Percentiles rank a stretch among this genome's conserved stretches.
Evolutionary conservation across 1,140 invertebrate species (phyloP).

Genomic region (Drosophila yakuba): DNA sequence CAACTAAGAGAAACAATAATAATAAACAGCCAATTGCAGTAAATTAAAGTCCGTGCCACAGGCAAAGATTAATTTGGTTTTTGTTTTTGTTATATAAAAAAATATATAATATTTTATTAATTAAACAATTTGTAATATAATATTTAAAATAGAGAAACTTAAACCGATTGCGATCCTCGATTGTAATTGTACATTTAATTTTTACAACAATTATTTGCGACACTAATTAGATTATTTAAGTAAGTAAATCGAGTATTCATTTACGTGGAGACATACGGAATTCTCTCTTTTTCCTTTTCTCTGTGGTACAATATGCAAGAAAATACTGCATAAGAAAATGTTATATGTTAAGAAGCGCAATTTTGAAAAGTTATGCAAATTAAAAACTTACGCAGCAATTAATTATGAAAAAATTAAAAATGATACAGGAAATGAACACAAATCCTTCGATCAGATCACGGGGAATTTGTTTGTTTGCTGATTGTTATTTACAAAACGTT

Average conservation of each 20-base stretch:
- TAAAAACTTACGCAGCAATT: slow-evolving; percentile 47
- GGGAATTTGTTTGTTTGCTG: slow-evolving; percentile 40
- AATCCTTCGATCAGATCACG: slow-evolving; percentile 69
- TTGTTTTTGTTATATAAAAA: slow-evolving; percentile 56
- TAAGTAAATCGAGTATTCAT: slow-evolving; percentile 55
- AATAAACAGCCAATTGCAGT: slow-evolving; percentile 50
- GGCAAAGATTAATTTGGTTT: slow-evolving; percentile 50
- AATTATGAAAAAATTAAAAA: slow-evolving; percentile 60
- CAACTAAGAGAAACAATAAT: slow-evolving; percentile 54
- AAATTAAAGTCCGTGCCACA: slow-evolving; percentile 46
- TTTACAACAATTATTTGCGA: slow-evolving; percentile 63
- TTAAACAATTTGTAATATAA: slow-evolving; percentile 62
- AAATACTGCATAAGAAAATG: slow-evolving; percentile 72
- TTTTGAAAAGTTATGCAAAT: slow-evolving; percentile 38
- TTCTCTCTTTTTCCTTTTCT: slow-evolving; percentile 16
- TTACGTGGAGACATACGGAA: slow-evolving; percentile 19
- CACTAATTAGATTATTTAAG: slow-evolving; percentile 58
- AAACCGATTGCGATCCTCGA: slow-evolving; percentile 51
- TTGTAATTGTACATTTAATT: slow-evolving; percentile 53
- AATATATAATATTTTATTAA: slow-evolving; percentile 60
- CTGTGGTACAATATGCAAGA: slow-evolving; percentile 67
- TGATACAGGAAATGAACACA: slow-evolving; percentile 64
- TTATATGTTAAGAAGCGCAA: slow-evolving; percentile 32
- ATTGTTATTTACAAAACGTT: slow-evolving; percentile 71
- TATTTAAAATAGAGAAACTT: slow-evolving; percentile 60